Base-by-base conservation (phyloP, 1,140 invertebrate genomes). In the Lordiphosa mommai region DNA sequence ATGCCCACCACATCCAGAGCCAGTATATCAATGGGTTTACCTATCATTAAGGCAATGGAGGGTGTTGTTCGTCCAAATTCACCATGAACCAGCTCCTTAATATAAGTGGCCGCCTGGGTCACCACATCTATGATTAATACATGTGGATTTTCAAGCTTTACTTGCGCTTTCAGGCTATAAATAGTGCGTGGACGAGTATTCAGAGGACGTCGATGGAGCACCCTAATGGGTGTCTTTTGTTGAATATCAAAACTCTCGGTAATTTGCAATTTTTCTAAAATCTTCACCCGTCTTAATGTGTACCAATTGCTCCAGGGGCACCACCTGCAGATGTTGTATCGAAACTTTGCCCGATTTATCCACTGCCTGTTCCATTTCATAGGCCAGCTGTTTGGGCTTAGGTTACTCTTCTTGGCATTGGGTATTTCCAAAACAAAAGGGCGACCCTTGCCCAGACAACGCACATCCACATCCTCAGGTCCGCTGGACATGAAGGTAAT, bases 61-160 rank as follows among this genome's bases (percentile, higher is more conserved):
- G 97, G 98, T 9, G 86, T 88, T 0, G 97, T 98, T 34, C 97
- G 91, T 9, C 95, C 94, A 88, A 98, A 95, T 90, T 99, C 98
- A 0, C 97, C 96, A 90, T 99, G 97, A 10, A 98, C 94, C 91
- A 99, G 97, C 90, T 99, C 98, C 90, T 99, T 99, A 0, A 99
- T 93, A 87, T 99, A 99, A 1, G 97, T 98, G 33, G 97, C 97
- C 33, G 97, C 97, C 89, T 98, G 95, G 8, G 96, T 97, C 41
- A 91, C 92, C 1, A 98, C 57, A 60, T 92, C 90, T 2, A 98
- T 71, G 48, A 92, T 88, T 72, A 96, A 93, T 14, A 94, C 88
- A 38, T 91, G 86, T 0, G 86, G 87, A 61, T 91, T 89, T 3
- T 85, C 90, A 29, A 90, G 79, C 3, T 91, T 74, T 1, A 77